Percentiles rank a stretch among this genome's conserved stretches.
Conservation (phyloP, 2,888 invertebrate genomes). For the Stictocephala bisonia region DNA sequence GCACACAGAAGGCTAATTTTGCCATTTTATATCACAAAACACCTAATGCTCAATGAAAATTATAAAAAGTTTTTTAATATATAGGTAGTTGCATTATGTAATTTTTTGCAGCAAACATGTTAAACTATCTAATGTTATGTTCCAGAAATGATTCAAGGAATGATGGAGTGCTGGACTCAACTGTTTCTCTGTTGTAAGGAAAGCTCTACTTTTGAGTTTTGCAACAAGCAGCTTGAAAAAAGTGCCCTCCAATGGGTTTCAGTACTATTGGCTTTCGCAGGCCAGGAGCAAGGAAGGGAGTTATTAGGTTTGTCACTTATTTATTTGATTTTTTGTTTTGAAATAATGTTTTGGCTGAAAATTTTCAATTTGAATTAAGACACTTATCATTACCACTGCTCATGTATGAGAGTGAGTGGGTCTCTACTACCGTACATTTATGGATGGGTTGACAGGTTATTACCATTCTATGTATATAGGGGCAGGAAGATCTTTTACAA, state of each 20-base stretch:
- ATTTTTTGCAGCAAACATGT: background rate
- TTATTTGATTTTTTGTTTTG: no score
- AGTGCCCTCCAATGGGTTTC: constrained; percentile 54
- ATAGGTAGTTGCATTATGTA: background rate
- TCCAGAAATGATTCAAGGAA: constrained; percentile 51
- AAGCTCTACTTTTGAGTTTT: constrained; percentile 51
- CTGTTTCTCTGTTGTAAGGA: constrained; percentile 49
- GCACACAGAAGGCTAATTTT: no score
- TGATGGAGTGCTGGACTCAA: constrained; percentile 55
- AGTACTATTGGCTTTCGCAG: constrained; percentile 50
- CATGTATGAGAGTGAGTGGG: no score
- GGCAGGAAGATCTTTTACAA: no score
- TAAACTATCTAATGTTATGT: constrained; percentile 2
- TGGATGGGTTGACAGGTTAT: no score
- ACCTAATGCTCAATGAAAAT: background rate
- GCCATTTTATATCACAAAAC: no score
- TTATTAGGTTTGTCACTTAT: no score
- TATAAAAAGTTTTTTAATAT: background rate
- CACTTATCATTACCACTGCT: no score
- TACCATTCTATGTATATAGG: no score
- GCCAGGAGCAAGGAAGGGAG: constrained; percentile 52
- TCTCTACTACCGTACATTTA: no score
- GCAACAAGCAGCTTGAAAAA: constrained; percentile 50
- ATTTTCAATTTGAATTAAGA: no score
- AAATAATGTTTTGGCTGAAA: no score